phyloP scores from a whole-genome alignment of 2,797 vertebrate species.

The Megaceryle alcyon region DNA sequence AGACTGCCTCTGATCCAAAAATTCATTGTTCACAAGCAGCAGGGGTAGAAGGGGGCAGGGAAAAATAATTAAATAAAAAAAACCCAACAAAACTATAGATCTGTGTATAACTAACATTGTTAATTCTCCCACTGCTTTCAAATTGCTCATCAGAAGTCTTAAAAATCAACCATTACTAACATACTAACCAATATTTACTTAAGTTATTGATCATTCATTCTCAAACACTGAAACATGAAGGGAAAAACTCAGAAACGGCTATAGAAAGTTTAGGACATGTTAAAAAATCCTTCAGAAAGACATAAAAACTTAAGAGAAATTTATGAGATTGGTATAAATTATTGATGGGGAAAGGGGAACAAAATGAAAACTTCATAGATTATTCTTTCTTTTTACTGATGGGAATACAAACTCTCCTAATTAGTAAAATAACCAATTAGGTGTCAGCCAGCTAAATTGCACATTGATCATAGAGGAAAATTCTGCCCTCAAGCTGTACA shows the following conservation, averaged over 20 bases:
- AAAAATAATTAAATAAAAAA: neutral
- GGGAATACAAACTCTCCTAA: neutral
- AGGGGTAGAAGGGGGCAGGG: neutral
- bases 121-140: neutral
- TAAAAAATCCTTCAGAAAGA: neutral
- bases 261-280: neutral
- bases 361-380: neutral
- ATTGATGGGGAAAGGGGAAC: neutral
- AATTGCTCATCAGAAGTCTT: neutral
- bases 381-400: neutral
- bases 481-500: neutral
- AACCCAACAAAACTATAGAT: neutral
- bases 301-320: neutral
- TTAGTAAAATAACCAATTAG: neutral
- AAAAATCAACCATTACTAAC: slow-evolving; percentile 42
- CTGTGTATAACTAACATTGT: neutral
- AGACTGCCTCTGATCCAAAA: neutral
- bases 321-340: neutral
- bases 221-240: neutral
- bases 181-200: slow-evolving; percentile 15
- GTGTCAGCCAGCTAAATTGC: neutral
- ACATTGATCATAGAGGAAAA: neutral
- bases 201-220: slow-evolving; percentile 22
- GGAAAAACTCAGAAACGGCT: neutral
- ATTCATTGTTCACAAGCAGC: neutral